Percentiles rank a stretch among this genome's conserved stretches.
phyloP scores from a whole-genome alignment of 1,140 invertebrate species.

The roundworm (Caenorhabditis elegans) region DNA sequence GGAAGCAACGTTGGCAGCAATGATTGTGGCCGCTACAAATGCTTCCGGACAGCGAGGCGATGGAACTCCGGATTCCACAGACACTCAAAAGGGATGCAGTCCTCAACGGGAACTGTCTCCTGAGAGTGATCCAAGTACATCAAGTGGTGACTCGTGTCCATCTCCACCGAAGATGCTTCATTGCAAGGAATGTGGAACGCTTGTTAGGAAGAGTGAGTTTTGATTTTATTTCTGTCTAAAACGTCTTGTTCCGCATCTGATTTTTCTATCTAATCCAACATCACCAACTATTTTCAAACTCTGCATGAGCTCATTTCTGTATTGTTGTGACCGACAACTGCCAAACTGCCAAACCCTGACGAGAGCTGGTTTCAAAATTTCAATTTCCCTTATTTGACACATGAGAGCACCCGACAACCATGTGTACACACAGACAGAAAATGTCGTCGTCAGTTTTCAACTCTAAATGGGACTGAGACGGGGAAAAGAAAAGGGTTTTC shows the following conservation, averaged over 20 bases:
- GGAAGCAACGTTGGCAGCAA: conserved; percentile 7
- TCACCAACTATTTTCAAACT: no score
- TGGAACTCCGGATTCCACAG: background rate
- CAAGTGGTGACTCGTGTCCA: conserved; percentile 1
- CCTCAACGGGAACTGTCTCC: background rate
- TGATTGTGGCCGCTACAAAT: conserved; percentile 22
- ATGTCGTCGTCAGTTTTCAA: background rate
- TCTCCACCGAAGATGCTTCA: conserved; percentile 8
- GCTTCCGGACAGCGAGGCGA: background rate
- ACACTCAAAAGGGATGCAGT: background rate
- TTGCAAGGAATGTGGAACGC: conserved; percentile 64
- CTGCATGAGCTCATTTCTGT: background rate
- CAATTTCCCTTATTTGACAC: background rate
- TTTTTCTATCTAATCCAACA: background rate
- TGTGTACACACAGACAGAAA: background rate
- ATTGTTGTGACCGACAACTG: no score
- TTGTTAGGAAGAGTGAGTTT: conserved; percentile 56
- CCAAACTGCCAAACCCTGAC: background rate
- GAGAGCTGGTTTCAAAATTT: background rate
- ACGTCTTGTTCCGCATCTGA: background rate
- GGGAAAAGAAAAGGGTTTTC: background rate
- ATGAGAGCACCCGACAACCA: background rate
- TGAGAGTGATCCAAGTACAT: background rate
- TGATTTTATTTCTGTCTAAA: background rate
- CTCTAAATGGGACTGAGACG: background rate